Evolutionary conservation across 2,113 vertebrate genomes (phyloP), one percentile per base, ranked within the genome.

Genomic region (Anguilla japonica): DNA sequence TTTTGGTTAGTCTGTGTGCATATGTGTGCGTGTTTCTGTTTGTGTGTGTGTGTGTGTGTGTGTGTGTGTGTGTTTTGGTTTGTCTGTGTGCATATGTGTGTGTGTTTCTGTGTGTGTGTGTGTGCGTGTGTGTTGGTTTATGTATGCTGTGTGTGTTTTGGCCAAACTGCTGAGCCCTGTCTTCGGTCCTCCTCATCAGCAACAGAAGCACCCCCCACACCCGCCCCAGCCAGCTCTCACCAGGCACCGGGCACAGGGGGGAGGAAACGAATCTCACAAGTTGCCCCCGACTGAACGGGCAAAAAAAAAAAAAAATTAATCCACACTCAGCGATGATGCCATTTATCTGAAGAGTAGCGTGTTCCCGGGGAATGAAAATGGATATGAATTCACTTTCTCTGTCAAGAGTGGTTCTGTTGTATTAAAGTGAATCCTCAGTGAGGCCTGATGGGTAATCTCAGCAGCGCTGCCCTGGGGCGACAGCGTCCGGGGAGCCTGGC

Each of bases 371-470:
- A 95, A 91, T 92, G 90, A 92, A 93, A 95, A 93, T 94, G 93
- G 93, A 95, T 94, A 94, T 94, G 93, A 94, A 95, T 94, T 95
- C 94, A 93, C 93, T 94, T 95, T 95, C 93, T 93, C 93, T 93
- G 93, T 94, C 89, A 91, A 95, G 94, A 94, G 91, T 89, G 93
- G 94, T 95, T 94, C 94, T 92, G 91, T 94, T 93, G 92, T 92
- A 95, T 95, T 95, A 46, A 95, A 95, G 94, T 92, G n/a, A 93
- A 93, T 93, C 93, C 94, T 94, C 92, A 92, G 92, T 92, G 89
- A 91, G 90, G 84, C 90, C 89, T 94, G 93, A 94, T 94, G 93
- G 92, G 91, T 95, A 92, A 93, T 93, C 92, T 88, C 89, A 81
- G 79, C 75, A 40, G 93, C 91, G 6, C 88, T 91, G 82, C 78